Conservation (phyloP, 2,113 vertebrate genomes). For the Microcebus griseorufus region DNA sequence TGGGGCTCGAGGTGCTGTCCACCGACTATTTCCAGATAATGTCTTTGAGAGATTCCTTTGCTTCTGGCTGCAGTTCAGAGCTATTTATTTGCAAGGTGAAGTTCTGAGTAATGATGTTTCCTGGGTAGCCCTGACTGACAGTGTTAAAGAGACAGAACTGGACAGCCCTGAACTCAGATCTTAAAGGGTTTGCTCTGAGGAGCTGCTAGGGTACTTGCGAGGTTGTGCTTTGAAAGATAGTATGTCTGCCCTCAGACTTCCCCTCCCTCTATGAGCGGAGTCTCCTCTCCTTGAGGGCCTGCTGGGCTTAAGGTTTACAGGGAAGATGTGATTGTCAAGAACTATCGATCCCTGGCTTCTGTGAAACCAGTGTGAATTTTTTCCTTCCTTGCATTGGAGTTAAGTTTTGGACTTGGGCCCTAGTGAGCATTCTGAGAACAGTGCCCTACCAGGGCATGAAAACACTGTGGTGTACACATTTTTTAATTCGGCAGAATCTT, state of each 20-base stretch:
- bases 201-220: conserved; percentile 52
- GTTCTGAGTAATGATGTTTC: conserved; percentile 76
- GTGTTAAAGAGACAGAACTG: conserved; percentile 69
- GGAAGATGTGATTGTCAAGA: conserved; percentile 31
- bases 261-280: conserved; percentile 1
- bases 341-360: neutral
- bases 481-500: neutral
- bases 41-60: conserved; percentile 86
- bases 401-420: neutral
- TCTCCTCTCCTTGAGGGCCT: neutral
- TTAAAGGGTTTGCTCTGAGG: conserved; percentile 53
- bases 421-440: neutral
- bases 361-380: rapidly evolving
- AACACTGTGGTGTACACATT: too few species aligned
- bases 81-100: conserved; percentile 89
- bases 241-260: rapidly evolving
- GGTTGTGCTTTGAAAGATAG: conserved; percentile 55
- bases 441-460: rapidly evolving
- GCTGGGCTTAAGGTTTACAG: neutral
- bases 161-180: conserved; percentile 68
- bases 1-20: conserved; percentile 83
- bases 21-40: conserved; percentile 87
- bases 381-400: neutral
- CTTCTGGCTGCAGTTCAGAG: conserved; percentile 85
- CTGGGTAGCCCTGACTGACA: conserved; percentile 56